Conservation (phyloP, 1,140 invertebrate genomes). For the Ptiloglossa arizonensis region DNA sequence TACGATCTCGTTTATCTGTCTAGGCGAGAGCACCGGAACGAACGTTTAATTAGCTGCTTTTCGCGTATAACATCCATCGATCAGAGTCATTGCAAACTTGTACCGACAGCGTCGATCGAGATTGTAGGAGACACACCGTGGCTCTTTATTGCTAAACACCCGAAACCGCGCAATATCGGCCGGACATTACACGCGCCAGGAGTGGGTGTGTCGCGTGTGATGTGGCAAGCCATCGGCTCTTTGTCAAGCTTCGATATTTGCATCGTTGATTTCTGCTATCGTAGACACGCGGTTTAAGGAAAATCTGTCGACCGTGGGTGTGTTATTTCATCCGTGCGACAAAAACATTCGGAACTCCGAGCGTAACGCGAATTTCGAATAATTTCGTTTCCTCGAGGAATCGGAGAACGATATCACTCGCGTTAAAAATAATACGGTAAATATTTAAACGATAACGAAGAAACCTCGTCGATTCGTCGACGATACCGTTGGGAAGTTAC, state of each 20-base stretch:
- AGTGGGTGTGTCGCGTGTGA: conserved; percentile 72
- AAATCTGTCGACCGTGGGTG: background rate
- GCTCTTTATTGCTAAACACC: conserved; percentile 76
- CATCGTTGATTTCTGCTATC: conserved; percentile 71
- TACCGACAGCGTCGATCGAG: background rate
- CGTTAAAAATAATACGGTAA: too few relatives aligned
- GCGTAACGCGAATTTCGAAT: too few relatives aligned
- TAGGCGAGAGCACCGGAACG: too few relatives aligned
- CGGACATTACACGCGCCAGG: conserved; percentile 62
- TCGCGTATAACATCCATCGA: background rate
- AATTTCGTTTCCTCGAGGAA: too few relatives aligned
- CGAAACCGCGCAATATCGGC: conserved; percentile 76
- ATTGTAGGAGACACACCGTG: conserved; percentile 66
- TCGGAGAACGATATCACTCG: too few relatives aligned
- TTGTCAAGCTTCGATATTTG: conserved; percentile 72
- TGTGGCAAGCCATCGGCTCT: conserved; percentile 71
- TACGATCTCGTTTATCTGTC: too few relatives aligned
- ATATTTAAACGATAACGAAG: too few relatives aligned
- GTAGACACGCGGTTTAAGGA: conserved; percentile 38
- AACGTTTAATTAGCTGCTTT: background rate
- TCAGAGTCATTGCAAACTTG: background rate
- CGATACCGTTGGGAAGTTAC: too few relatives aligned
- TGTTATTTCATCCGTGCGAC: too few relatives aligned
- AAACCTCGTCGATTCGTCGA: too few relatives aligned
- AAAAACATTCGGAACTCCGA: too few relatives aligned